These are phyloP conservation scores for Protonibea diacanthus DNA, from an alignment of 2,797 vertebrate genomes.

Conservation along the genomic window DNA sequence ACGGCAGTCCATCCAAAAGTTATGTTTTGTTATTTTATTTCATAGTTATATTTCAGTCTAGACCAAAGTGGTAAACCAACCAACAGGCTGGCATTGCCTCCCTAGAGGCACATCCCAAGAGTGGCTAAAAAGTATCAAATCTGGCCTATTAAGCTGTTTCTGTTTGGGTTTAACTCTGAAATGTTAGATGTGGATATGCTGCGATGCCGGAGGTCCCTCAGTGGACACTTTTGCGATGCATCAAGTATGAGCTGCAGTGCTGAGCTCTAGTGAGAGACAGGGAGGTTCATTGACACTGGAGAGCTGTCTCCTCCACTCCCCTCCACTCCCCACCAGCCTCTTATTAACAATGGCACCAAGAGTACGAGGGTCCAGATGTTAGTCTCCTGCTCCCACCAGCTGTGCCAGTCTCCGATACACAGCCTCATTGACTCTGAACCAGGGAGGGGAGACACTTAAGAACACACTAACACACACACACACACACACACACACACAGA, in stretches of 20 bases:
- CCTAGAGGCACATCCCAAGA: neutral
- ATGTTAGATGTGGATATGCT: neutral
- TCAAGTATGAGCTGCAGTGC: conserved; percentile 46
- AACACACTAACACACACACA: conserved; percentile 48
- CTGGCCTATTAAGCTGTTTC: neutral
- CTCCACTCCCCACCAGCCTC: conserved; percentile 76
- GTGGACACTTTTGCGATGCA: conserved; percentile 29
- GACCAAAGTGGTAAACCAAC: neutral
- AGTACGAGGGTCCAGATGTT: conserved; percentile 80
- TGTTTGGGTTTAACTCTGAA: conserved; percentile 9
- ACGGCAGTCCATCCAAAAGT: neutral
- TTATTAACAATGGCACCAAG: conserved; percentile 81
- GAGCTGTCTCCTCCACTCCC: conserved; percentile 78
- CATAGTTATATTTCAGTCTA: neutral
- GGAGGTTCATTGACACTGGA: conserved; percentile 78
- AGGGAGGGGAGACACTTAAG: conserved; percentile 68
- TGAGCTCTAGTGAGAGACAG: conserved; percentile 61
- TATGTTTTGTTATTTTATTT: no score
- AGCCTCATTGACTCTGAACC: conserved; percentile 78
- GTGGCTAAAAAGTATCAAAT: neutral
- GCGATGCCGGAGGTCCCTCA: conserved; percentile 11
- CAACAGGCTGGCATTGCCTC: neutral
- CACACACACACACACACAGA: neutral
- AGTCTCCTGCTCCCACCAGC: conserved; percentile 78
- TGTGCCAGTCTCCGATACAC: conserved; percentile 81